phyloP scores from a whole-genome alignment of 2,888 invertebrate genomes.

The Cephus spinipes region DNA sequence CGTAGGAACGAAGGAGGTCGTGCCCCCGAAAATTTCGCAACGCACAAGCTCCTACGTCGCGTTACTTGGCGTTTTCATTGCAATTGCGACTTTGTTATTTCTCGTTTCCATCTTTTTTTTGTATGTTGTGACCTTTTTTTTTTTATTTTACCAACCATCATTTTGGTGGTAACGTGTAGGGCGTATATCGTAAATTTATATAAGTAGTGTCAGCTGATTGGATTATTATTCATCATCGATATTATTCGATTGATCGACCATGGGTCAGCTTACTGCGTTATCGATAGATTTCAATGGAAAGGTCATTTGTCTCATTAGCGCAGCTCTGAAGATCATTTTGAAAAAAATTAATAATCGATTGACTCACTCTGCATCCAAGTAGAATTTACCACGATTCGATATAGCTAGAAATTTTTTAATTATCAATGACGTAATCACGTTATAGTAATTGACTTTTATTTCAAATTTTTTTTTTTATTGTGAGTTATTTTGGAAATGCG shows the following conservation, averaged over 20 bases:
- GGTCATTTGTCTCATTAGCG: background rate
- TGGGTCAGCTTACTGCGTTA: background rate
- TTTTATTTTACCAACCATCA: background rate
- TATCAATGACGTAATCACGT: background rate
- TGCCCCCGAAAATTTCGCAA: slow-evolving; percentile 58
- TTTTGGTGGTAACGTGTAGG: too few species aligned
- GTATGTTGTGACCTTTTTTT: too few species aligned
- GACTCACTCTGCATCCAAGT: too few species aligned
- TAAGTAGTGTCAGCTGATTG: background rate
- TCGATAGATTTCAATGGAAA: background rate
- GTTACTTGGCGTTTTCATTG: background rate
- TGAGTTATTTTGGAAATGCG: background rate
- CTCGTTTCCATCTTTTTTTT: background rate
- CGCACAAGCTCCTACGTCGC: slow-evolving; percentile 37
- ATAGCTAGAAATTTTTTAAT: background rate
- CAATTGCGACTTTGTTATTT: background rate
- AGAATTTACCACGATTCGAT: too few species aligned
- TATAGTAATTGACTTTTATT: background rate
- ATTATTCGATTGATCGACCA: background rate
- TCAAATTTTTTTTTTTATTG: background rate
- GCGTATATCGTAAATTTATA: background rate
- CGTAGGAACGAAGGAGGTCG: slow-evolving; percentile 42
- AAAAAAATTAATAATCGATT: background rate
- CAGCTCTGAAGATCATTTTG: background rate
- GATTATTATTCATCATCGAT: background rate